Conservation (phyloP, 2,888 invertebrate genomes). For the Panorpa germanica region DNA sequence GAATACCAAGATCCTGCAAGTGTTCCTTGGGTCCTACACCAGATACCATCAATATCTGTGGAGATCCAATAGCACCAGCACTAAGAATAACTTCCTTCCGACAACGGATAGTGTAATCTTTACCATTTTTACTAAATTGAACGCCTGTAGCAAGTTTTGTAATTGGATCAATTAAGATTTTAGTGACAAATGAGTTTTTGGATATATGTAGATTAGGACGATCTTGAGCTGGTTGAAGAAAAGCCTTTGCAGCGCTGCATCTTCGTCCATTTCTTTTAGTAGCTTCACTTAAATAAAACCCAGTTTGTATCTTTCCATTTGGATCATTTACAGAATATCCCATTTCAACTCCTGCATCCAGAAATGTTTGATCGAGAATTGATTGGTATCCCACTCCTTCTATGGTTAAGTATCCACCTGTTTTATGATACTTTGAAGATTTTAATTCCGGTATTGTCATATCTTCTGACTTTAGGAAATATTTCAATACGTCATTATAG, state of each 20-base stretch:
- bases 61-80: slow-evolving; percentile 57
- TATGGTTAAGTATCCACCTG: slow-evolving; percentile 34
- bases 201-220: slow-evolving; percentile 43
- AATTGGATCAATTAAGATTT: slow-evolving; percentile 34
- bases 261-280: slow-evolving; percentile 45
- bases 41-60: slow-evolving; percentile 60
- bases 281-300: slow-evolving; percentile 38
- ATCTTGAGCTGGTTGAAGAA: slow-evolving; percentile 36
- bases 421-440: slow-evolving; percentile 31
- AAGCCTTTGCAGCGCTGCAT: slow-evolving; percentile 54
- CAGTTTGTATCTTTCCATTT: slow-evolving; percentile 40
- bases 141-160: slow-evolving; percentile 39
- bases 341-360: slow-evolving; percentile 38
- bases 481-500: slow-evolving; percentile 41
- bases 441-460: slow-evolving; percentile 31
- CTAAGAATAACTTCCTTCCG: slow-evolving; percentile 49
- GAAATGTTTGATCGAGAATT: slow-evolving; percentile 31
- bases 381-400: slow-evolving; percentile 32
- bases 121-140: slow-evolving; percentile 34
- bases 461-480: slow-evolving; percentile 51
- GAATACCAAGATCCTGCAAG: slow-evolving; percentile 31
- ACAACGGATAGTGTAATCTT: slow-evolving; percentile 27
- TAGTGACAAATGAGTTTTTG: slow-evolving; percentile 36
- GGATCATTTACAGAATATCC: slow-evolving; percentile 39
- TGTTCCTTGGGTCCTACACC: slow-evolving; percentile 46